These are phyloP conservation scores for Struthio camelus DNA, from an alignment of 2,113 vertebrate species.

Conservation along the genomic window DNA sequence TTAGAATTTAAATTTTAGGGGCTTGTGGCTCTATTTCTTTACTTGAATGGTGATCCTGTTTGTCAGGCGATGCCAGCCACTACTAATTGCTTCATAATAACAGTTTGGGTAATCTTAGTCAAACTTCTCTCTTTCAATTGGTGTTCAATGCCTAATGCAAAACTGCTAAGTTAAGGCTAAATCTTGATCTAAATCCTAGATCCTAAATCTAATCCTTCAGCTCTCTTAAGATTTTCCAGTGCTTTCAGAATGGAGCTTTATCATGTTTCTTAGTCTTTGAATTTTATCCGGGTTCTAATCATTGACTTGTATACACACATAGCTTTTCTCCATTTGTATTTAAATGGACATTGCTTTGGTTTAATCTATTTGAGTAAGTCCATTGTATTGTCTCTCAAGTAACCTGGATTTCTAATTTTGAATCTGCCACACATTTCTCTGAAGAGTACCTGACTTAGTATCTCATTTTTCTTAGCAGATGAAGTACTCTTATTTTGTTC, in stretches of 20 bases:
- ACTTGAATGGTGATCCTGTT: not conserved
- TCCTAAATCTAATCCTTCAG: too few species aligned
- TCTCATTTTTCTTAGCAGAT: not conserved
- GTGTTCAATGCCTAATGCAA: not conserved
- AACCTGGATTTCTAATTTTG: not conserved
- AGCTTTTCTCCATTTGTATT: too few species aligned
- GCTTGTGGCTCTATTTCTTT: too few species aligned
- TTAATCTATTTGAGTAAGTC: not conserved
- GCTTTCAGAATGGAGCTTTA: too few species aligned
- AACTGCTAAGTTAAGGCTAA: not conserved
- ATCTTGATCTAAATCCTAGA: too few species aligned
- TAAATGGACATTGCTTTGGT: too few species aligned
- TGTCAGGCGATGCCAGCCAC: not conserved
- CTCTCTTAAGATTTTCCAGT: too few species aligned
- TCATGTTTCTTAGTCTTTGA: too few species aligned
- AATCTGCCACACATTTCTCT: not conserved
- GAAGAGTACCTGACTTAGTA: not conserved
- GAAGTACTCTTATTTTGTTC: not conserved
- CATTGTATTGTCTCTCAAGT: not conserved
- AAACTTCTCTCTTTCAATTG: not conserved
- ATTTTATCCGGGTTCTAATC: too few species aligned
- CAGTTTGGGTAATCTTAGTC: not conserved
- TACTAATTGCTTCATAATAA: not conserved
- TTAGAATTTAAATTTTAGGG: not conserved
- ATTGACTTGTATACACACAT: not conserved